A percentile compares a stretch with the other conserved stretches of the same genome.
Evolutionary conservation across 2,797 vertebrate species (phyloP).

Genomic region (Denticeps clupeoides): DNA sequence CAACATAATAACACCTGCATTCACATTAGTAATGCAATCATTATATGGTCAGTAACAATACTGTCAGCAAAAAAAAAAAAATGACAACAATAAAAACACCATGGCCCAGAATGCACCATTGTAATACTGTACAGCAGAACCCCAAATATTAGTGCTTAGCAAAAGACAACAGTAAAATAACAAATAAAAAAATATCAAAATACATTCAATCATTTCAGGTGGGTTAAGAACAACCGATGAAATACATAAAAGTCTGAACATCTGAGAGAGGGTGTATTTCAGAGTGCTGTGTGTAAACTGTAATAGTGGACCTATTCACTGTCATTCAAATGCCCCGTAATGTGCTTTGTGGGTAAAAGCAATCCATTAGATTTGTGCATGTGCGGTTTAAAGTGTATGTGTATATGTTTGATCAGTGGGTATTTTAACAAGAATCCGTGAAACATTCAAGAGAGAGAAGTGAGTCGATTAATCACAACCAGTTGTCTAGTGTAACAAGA

Average conservation of each 20-base stretch:
- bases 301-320: no score
- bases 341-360: background rate
- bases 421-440: no score
- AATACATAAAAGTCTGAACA: constrained; percentile 12
- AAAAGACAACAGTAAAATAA: constrained; percentile 58
- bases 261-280: no score
- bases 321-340: background rate
- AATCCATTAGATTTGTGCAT: no score
- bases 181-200: constrained; percentile 63
- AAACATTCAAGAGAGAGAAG: no score
- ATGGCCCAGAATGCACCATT: constrained; percentile 43
- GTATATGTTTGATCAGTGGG: background rate
- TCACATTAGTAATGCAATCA: no score
- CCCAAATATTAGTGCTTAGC: constrained; percentile 65
- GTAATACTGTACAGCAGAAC: constrained; percentile 36
- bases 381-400: background rate
- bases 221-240: constrained; percentile 31
- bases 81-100: constrained; percentile 7
- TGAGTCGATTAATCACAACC: no score
- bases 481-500: no score
- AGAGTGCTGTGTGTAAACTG: no score
- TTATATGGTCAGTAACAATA: no score
- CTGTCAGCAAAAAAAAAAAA: constrained; percentile 36
- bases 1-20: no score
- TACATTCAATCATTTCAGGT: constrained; percentile 25